Base-by-base conservation (phyloP, 1,140 invertebrate species). In the Trialeurodes vaporariorum region DNA sequence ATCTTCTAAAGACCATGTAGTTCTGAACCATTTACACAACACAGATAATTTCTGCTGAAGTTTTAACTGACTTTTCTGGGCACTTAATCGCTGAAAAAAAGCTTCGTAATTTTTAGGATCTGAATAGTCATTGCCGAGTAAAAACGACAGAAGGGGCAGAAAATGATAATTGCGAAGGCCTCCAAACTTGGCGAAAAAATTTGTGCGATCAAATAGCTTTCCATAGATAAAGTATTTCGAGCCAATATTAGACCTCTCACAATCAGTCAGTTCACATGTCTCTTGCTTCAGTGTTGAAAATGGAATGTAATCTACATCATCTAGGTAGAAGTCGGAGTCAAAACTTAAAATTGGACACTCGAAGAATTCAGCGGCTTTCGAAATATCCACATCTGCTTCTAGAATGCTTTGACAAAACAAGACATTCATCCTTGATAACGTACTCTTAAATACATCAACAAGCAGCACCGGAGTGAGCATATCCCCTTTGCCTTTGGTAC, bases 271-370 rank as follows among this genome's bases (percentile, higher is more conserved):
- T 25, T 26, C 59, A 13, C 24, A 26, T 25, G 76, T 24, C 59
- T 72, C 40, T 17, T 70, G 74, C 34, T 86, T 81, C 0, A 93
- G 75, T 59, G 85, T 87, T 66, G 86, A 81, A 61, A 91, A 85
- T 0, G 90, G 89, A 68, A 95, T 89, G 73, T 93, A 94, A 1
- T 83, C 74, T 0, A 92, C 82, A 78, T 92, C 87, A 77, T 88
- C 93, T 64, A 96, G 87, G 75, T 86, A 94, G 80, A 94, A 96
- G 80, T 96, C 94, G 1, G 92, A 94, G 77, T 96, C 93, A 72
- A 88, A 89, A 74, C 90, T 93, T 0, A 96, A 73, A 13, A 96
- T 85, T 2, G 93, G 92, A 73, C 91, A 94, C 40, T 88, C 80
- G 2, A 93, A 79, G 1, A 65, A 34, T 63, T 84, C 79, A 70